phyloP scores from a whole-genome alignment of 2,797 vertebrate genomes.

The Vultur gryphus region DNA sequence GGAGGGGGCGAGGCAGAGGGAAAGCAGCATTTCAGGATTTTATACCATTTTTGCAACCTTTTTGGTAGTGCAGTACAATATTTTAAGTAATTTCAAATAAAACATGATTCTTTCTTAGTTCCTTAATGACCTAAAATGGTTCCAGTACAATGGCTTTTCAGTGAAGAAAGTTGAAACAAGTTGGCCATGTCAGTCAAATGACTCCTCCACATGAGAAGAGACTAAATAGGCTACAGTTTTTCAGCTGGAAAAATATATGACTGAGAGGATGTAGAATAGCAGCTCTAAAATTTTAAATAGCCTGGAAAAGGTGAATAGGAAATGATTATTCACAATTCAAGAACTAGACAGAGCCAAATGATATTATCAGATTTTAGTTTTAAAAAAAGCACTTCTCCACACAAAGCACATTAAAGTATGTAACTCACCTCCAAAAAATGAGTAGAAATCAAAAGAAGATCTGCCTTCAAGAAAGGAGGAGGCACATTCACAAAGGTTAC shows the following conservation, averaged over 20 bases:
- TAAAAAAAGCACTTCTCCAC: not conserved
- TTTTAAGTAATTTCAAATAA: not conserved
- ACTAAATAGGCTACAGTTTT: not conserved
- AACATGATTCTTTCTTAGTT: not conserved
- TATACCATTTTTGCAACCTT: not conserved
- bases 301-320: conserved; percentile 12
- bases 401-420: not conserved
- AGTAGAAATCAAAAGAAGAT: not conserved
- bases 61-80: not conserved
- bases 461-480: not conserved
- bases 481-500: not conserved
- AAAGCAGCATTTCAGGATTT: not conserved
- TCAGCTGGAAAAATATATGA: not conserved
- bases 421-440: not conserved
- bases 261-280: not conserved
- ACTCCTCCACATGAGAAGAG: not conserved
- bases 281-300: conserved; percentile 23
- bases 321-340: conserved; percentile 17
- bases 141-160: not conserved
- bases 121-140: not conserved
- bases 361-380: not conserved
- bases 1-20: rapidly evolving
- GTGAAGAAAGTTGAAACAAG: not conserved
- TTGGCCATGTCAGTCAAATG: not conserved
- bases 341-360: not conserved